These are phyloP conservation scores for Stenurella melanura DNA, from an alignment of 2,888 invertebrate species.

Conservation along the genomic window DNA sequence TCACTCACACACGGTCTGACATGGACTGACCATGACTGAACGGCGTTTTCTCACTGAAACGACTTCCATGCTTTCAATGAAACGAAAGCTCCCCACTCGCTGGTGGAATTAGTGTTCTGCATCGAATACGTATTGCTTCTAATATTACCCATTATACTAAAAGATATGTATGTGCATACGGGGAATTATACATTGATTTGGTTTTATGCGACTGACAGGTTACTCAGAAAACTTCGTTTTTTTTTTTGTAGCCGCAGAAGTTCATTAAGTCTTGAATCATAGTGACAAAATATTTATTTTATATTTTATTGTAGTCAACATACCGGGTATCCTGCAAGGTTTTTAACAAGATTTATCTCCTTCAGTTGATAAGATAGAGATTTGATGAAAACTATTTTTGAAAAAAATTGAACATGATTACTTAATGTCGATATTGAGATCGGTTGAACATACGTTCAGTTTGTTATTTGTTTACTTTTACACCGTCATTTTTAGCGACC, in stretches of 20 bases:
- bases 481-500: too few relatives aligned
- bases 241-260: background rate
- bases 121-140: constrained; percentile 49
- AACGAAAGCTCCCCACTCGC: constrained; percentile 57
- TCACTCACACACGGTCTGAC: constrained; percentile 61
- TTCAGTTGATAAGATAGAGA: too few relatives aligned
- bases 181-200: constrained; percentile 3
- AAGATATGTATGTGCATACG: background rate
- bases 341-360: too few relatives aligned
- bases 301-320: too few relatives aligned
- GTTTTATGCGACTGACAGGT: background rate
- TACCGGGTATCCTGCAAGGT: too few relatives aligned
- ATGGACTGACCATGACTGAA: constrained; percentile 57
- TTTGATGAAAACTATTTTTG: too few relatives aligned
- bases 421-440: too few relatives aligned
- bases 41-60: constrained; percentile 60
- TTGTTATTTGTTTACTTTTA: too few relatives aligned
- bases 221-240: background rate
- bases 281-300: background rate
- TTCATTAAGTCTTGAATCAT: background rate
- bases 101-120: constrained; percentile 29
- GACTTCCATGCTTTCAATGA: constrained; percentile 61
- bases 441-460: too few relatives aligned
- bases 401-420: too few relatives aligned
- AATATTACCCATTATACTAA: constrained; percentile 51